A percentile compares a stretch with the other conserved stretches of the same genome.
These are phyloP conservation scores for Aspidapion aeneum DNA, from an alignment of 2,888 invertebrate genomes.

Conservation along the genomic window DNA sequence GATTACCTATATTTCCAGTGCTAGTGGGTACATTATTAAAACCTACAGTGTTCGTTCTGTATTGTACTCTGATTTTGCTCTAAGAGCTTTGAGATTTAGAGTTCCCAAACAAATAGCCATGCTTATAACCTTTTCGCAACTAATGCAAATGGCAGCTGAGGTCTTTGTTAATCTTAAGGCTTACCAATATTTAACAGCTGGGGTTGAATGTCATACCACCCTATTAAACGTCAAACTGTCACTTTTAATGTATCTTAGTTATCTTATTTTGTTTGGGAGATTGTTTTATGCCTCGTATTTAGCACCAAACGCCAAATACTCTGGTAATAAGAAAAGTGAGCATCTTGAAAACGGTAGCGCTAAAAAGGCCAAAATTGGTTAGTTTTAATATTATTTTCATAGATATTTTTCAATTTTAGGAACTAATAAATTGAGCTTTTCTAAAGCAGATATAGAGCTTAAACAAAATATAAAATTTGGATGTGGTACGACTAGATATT, in stretches of 20 bases:
- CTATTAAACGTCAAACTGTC: background rate
- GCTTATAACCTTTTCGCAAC: background rate
- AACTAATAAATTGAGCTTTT: too few species aligned
- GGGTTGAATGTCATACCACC: constrained; percentile 1
- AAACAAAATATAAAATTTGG: too few species aligned
- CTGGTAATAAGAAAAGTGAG: too few species aligned
- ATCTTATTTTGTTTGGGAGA: background rate
- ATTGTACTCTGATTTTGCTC: background rate
- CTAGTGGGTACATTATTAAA: background rate
- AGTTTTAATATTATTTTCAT: too few species aligned
- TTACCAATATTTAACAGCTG: background rate
- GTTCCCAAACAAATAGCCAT: background rate
- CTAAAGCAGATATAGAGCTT: too few species aligned
- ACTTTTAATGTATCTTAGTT: background rate
- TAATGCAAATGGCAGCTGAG: background rate
- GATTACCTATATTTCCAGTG: background rate
- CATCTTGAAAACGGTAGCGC: too few species aligned
- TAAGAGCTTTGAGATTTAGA: background rate
- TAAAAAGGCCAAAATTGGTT: too few species aligned
- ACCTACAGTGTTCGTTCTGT: background rate
- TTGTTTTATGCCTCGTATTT: background rate
- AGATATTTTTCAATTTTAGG: too few species aligned
- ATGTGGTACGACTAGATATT: too few species aligned
- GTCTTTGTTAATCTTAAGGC: background rate
- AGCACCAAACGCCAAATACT: background rate